Evolutionary conservation across 2,113 vertebrate species (phyloP).

Genomic region (Lasiurus borealis): DNA sequence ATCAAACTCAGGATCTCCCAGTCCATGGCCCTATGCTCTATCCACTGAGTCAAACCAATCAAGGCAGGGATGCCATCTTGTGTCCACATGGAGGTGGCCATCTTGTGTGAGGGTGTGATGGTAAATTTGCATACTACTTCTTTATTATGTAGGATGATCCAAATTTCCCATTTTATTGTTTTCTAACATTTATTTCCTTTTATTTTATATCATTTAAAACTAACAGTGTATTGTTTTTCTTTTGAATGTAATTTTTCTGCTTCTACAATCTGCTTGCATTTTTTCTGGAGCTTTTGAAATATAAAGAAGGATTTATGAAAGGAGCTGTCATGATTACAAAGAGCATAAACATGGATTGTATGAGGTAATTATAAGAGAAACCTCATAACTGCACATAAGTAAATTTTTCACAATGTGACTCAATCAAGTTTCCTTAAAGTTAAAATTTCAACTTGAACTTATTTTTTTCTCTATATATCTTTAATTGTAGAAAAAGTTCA

Average conservation of each 20-base stretch:
- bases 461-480: slow-evolving; percentile 31
- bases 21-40: too few species aligned
- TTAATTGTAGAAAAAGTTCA: slow-evolving; percentile 49
- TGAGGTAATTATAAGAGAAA: slow-evolving; percentile 30
- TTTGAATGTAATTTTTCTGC: neutral
- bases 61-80: too few species aligned
- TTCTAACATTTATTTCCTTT: neutral
- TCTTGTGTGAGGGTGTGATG: too few species aligned
- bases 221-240: neutral
- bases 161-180: neutral
- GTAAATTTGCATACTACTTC: too few species aligned
- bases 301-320: slow-evolving; percentile 8
- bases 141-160: neutral
- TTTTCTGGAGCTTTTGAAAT: slow-evolving; percentile 12
- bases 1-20: too few species aligned
- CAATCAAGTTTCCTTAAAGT: neutral
- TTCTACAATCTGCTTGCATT: slow-evolving; percentile 15
- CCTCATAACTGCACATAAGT: neutral
- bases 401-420: slow-evolving; percentile 33
- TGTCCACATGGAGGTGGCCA: too few species aligned
- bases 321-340: neutral
- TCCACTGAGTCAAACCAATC: too few species aligned
- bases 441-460: slow-evolving; percentile 45
- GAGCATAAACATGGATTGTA: neutral
- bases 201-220: slow-evolving; percentile 9